Evolutionary conservation across 2,888 invertebrate species (phyloP).

Genomic region (Perizoma affinitatum): DNA sequence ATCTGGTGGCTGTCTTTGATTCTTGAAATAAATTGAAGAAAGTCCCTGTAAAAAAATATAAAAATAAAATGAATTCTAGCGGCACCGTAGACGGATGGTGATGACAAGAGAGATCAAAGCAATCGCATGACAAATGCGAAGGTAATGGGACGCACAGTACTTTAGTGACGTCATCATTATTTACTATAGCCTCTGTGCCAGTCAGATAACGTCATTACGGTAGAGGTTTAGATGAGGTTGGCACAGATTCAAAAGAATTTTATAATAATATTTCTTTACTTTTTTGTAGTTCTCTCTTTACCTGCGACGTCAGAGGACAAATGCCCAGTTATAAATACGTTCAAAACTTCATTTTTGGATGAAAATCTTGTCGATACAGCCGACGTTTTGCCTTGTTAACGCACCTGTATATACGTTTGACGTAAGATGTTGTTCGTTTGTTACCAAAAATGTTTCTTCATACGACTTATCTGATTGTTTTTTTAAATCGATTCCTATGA

Average conservation of each 20-base stretch:
- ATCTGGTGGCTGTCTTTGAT: background rate
- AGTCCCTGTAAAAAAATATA: slow-evolving; percentile 14
- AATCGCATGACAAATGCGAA: slow-evolving; percentile 26
- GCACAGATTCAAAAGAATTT: slow-evolving; percentile 9
- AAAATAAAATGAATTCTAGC: slow-evolving; percentile 5
- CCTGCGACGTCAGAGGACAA: too few relatives aligned
- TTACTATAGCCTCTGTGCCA: slow-evolving; percentile 11
- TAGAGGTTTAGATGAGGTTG: slow-evolving; percentile 12
- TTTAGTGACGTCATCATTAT: slow-evolving; percentile 28
- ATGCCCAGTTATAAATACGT: too few relatives aligned
- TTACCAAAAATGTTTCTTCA: too few relatives aligned
- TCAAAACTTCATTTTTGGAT: too few relatives aligned
- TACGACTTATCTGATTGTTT: too few relatives aligned
- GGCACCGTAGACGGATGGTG: background rate
- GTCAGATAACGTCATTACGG: slow-evolving; percentile 22
- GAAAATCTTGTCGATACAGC: too few relatives aligned
- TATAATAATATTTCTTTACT: too few relatives aligned
- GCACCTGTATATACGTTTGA: too few relatives aligned
- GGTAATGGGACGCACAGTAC: slow-evolving; percentile 24
- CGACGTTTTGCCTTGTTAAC: too few relatives aligned
- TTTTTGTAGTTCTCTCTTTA: too few relatives aligned
- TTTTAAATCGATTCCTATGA: too few relatives aligned
- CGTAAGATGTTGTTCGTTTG: too few relatives aligned
- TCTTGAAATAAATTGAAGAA: slow-evolving; percentile 1
- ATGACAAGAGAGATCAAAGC: slow-evolving; percentile 23